Conservation (phyloP, 1,140 invertebrate genomes). For the Bradynema listronoti region DNA sequence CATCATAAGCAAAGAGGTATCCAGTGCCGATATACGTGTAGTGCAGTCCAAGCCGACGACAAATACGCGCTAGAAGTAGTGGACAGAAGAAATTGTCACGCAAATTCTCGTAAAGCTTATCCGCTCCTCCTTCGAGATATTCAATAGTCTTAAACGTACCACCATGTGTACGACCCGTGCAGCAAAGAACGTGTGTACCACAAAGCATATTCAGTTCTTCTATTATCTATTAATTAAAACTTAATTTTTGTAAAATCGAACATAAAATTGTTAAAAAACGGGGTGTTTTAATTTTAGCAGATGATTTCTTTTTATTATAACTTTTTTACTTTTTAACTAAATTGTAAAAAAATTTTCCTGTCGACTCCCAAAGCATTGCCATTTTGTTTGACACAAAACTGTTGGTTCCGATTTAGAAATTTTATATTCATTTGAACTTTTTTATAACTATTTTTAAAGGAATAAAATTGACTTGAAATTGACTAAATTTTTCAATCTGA, state of each 20-base stretch:
- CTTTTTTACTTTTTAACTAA: too few species aligned
- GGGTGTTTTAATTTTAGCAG: neutral
- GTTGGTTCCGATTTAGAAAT: too few species aligned
- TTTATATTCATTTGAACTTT: too few species aligned
- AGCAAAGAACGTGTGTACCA: slow-evolving; percentile 52
- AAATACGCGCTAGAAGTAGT: slow-evolving; percentile 39
- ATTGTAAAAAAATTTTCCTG: too few species aligned
- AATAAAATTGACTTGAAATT: too few species aligned
- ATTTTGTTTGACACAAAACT: too few species aligned
- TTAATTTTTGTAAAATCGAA: too few species aligned
- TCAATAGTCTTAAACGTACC: slow-evolving; percentile 54
- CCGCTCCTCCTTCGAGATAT: slow-evolving; percentile 55
- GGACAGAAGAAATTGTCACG: slow-evolving; percentile 53
- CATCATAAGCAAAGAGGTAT: slow-evolving; percentile 55
- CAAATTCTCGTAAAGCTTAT: slow-evolving; percentile 51
- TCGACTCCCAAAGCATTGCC: too few species aligned
- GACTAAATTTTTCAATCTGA: too few species aligned
- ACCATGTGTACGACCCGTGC: slow-evolving; percentile 55
- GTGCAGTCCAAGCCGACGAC: slow-evolving; percentile 47
- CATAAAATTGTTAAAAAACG: neutral
- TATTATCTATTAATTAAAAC: too few species aligned
- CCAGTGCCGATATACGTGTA: slow-evolving; percentile 56
- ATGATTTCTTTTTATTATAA: too few species aligned
- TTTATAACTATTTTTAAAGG: too few species aligned
- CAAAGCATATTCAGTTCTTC: slow-evolving; percentile 37